Evolutionary conservation across 2,888 invertebrate genomes (phyloP).

Genomic region (Lepidochitona cinerea): DNA sequence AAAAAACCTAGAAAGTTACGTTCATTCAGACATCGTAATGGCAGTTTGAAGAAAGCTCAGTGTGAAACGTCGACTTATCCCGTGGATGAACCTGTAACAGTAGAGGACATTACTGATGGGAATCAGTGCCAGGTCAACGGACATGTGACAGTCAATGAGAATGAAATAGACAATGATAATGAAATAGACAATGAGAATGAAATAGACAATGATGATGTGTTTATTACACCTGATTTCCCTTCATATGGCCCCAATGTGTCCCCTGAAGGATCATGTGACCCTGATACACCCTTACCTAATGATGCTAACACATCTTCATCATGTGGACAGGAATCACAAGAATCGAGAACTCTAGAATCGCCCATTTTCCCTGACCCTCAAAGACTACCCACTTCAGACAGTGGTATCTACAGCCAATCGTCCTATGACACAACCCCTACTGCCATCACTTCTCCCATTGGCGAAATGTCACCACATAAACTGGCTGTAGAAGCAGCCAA

Average conservation of each 20-base stretch:
- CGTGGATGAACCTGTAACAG: neutral
- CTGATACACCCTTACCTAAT: neutral
- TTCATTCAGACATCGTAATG: neutral
- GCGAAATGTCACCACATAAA: neutral
- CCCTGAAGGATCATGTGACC: neutral
- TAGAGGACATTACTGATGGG: neutral
- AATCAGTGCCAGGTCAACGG: neutral
- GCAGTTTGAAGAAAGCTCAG: neutral
- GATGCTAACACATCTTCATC: neutral
- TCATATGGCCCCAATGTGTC: neutral
- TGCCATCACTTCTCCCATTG: neutral
- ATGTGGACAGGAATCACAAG: neutral
- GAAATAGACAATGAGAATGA: neutral
- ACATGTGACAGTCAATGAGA: neutral
- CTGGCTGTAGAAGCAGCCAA: neutral
- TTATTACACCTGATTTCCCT: neutral
- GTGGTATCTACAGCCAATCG: slow-evolving; percentile 2
- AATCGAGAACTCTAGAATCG: neutral
- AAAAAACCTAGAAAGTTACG: neutral
- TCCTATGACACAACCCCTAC: neutral
- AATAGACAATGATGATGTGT: neutral
- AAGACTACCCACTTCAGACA: neutral
- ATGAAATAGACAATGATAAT: neutral
- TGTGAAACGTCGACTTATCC: neutral
- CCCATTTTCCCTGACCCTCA: neutral